A percentile compares a stretch with the other conserved stretches of the same genome.
These are phyloP conservation scores for Alligator sinensis DNA, from an alignment of 2,113 vertebrate species.

Conservation along the genomic window DNA sequence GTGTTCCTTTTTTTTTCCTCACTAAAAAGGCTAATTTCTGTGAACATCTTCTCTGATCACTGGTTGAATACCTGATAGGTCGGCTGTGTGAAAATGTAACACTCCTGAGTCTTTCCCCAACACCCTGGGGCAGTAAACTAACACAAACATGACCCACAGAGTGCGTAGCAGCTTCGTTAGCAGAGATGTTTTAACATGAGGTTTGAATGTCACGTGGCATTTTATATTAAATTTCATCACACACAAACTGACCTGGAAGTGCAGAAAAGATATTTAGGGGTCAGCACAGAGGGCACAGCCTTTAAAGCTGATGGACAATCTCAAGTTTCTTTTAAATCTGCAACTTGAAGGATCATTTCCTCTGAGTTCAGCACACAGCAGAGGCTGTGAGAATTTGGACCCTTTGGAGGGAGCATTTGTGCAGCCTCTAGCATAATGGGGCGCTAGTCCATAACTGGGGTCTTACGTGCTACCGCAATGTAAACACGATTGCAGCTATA, in stretches of 20 bases:
- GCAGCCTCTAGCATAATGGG: not conserved
- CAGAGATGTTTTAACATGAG: conserved; percentile 66
- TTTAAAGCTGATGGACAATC: conserved; percentile 35
- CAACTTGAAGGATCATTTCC: not conserved
- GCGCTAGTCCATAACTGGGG: not conserved
- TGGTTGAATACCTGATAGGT: conserved; percentile 53
- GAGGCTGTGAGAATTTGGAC: not conserved
- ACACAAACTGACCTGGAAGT: conserved; percentile 51
- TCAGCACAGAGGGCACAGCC: not conserved
- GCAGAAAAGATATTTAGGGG: conserved; percentile 38
- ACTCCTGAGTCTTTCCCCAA: conserved; percentile 62
- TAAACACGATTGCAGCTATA: not conserved
- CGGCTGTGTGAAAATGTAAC: conserved; percentile 56
- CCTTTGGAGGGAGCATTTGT: not conserved
- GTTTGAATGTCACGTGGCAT: conserved; percentile 72
- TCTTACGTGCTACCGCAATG: not conserved
- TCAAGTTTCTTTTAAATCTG: not conserved
- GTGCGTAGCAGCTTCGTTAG: conserved; percentile 73
- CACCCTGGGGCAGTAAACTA: conserved; percentile 70
- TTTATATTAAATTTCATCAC: conserved; percentile 72
- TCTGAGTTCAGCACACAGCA: not conserved
- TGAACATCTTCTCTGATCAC: conserved; percentile 54
- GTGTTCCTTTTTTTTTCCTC: not conserved
- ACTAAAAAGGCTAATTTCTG: conserved; percentile 18
- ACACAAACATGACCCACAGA: conserved; percentile 71